These are phyloP conservation scores for Caenorhabditis remanei DNA, from an alignment of 1,140 invertebrate genomes.

Conservation along the genomic window DNA sequence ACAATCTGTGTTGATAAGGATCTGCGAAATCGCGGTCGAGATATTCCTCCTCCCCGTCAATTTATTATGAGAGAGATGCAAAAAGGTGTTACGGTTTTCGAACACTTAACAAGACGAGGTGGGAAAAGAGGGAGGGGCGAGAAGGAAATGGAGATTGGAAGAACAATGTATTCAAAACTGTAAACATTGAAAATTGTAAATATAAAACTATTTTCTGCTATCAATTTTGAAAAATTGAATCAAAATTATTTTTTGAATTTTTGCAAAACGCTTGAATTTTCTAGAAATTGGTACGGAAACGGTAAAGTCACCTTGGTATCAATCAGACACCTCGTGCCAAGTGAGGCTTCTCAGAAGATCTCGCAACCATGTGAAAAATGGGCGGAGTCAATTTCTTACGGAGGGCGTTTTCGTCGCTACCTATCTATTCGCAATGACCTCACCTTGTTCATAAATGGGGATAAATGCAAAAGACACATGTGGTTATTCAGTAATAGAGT, in stretches of 20 bases:
- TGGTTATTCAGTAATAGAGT: neutral
- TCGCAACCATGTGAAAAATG: neutral
- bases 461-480: no score
- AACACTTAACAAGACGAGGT: neutral
- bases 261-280: no score
- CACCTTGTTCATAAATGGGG: neutral
- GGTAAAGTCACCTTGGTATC: no score
- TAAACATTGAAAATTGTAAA: neutral
- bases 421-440: conserved; percentile 1
- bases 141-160: neutral
- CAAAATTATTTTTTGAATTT: no score
- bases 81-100: conserved; percentile 44
- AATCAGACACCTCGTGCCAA: no score
- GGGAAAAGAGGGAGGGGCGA: neutral
- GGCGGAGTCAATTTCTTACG: neutral
- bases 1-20: conserved; percentile 45
- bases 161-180: neutral
- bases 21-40: conserved; percentile 50
- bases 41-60: conserved; percentile 15
- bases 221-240: no score
- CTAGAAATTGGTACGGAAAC: no score
- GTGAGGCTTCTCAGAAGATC: no score
- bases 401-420: conserved; percentile 3
- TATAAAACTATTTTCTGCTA: no score
- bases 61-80: conserved; percentile 25